Base-by-base conservation (phyloP, 2,113 vertebrate species). In the Anguilla japonica region DNA sequence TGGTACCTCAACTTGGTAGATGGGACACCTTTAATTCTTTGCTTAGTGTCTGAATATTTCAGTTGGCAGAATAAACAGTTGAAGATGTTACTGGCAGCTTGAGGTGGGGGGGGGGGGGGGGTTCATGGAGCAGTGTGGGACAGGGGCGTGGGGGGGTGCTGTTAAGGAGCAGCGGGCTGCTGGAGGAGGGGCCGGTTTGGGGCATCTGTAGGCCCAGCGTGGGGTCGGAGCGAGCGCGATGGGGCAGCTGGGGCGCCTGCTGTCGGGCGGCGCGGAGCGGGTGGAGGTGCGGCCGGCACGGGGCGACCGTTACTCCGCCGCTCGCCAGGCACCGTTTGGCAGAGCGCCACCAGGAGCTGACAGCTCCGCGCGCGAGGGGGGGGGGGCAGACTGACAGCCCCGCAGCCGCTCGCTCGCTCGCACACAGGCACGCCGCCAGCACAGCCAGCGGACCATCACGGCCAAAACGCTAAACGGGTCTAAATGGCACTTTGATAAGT, bases 201-300 rank as follows among this genome's bases (percentile, higher is more conserved):
- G 93, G 93, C 95, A 96, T 95, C 94, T 96, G 95, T 92, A 91
- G 89, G 89, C 95, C 89, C 95, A 94, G 94, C 94, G 92, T 94
- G 95, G 93, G 92, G 92, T 92, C 90, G 22, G n/a, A 86, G 84
- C 84, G 90, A 92, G 91, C 92, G 87, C 92, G 94, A 91, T 93
- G 85, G 91, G 93, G 93, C 95, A 96, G 95, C 95, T 96, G 95
- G 95, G 91, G 89, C 93, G 92, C 95, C 95, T 95, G 95, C 95
- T 96, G 95, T 95, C 93, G 93, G 92, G 93, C 34, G 86, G 87
- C 29, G 46, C 34, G n/a, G 67, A 39, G 40, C 81, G 43, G 18
- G 60, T 29, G 83, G 57, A 50, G 41, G 60, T 11, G 29, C 60
- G 40, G 39, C 91, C 91, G 92, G 91, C 89, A 85, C 56, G 87